Conservation (phyloP, 2,888 invertebrate species). For the Pandemis heparana region DNA sequence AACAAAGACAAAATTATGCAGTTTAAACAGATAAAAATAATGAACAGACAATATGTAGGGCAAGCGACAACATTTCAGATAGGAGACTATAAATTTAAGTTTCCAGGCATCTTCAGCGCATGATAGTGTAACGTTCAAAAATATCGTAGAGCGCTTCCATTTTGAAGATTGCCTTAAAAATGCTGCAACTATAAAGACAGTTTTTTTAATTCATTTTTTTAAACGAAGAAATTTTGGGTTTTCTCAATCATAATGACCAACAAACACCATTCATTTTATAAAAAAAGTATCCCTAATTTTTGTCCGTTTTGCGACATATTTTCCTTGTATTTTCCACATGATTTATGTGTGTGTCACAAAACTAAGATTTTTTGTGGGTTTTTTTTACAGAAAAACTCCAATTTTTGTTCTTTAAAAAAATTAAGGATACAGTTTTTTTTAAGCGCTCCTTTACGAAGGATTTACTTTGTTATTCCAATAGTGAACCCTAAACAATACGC, state of each 20-base stretch:
- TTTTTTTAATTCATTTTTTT: too few relatives aligned
- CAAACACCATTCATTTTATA: too few relatives aligned
- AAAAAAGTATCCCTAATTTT: too few relatives aligned
- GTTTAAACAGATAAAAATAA: background rate
- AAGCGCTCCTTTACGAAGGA: background rate
- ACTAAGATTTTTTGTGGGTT: too few relatives aligned
- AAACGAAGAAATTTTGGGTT: too few relatives aligned
- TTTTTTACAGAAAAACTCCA: too few relatives aligned
- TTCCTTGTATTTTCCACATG: too few relatives aligned
- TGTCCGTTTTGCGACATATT: too few relatives aligned
- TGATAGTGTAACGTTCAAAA: slow-evolving; percentile 20
- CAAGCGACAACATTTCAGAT: slow-evolving; percentile 21
- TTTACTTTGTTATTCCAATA: slow-evolving; percentile 3
- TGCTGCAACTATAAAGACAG: background rate
- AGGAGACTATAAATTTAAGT: slow-evolving; percentile 19
- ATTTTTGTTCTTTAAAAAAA: too few relatives aligned
- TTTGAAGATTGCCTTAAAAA: background rate
- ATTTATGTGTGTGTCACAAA: too few relatives aligned
- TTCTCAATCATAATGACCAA: too few relatives aligned
- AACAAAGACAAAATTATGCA: background rate
- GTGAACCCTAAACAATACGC: background rate
- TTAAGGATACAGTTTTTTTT: too few relatives aligned
- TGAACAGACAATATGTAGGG: background rate
- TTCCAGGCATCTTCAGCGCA: slow-evolving; percentile 6
- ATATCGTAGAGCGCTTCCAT: background rate